Evolutionary conservation across 2,113 vertebrate species (phyloP), one percentile per base, ranked within the genome.

Genomic region (Grammomys surdaster): DNA sequence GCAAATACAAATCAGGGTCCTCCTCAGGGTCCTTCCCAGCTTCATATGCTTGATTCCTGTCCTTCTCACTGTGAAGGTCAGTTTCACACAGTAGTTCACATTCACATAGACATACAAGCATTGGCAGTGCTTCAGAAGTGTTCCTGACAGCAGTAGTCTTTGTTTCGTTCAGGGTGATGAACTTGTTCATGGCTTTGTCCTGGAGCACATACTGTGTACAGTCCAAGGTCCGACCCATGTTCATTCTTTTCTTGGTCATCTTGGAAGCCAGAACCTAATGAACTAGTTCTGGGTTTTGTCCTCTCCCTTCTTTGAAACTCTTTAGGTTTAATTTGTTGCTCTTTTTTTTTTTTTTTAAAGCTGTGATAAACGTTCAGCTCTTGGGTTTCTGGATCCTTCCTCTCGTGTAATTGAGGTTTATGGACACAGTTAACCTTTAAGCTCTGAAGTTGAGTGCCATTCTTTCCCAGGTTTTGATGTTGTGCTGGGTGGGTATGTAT

Each of bases 281-380:
- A 67, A 51, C 75, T 87, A 67, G 89, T 73, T 73, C 6, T 80
- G 43, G 17, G 46, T 90, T 94, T 93, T 54, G 24, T 88, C 82
- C 48, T 88, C 72, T 70, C 0, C 12, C 56, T 70, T 77, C 51
- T 69, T 78, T 12, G 48, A 33, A 9, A 48, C 67, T 63, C 14
- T 54, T 43, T 31, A 43, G 60, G 16, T 33, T 81, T 88, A 58
- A 75, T 54, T 80, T 54, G 31, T 51, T 54, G 16, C 67, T 70
- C 36, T 91, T 91, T 93, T 40, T 40, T 80, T 40, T 40, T 40
- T 40, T 40, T 40, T 88, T 33, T 85, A 77, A 12, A 78, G 31
- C 10, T 77, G 10, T 91, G 70, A 48, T 54, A 91, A 7, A 70
- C 63, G 2, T 63, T 91, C 81, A 90, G n/a, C 22, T 87, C 31